Percentiles rank a stretch among this genome's conserved stretches.
Evolutionary conservation across 1,140 invertebrate species (phyloP).

Genomic region (Drosophila kanapiae): DNA sequence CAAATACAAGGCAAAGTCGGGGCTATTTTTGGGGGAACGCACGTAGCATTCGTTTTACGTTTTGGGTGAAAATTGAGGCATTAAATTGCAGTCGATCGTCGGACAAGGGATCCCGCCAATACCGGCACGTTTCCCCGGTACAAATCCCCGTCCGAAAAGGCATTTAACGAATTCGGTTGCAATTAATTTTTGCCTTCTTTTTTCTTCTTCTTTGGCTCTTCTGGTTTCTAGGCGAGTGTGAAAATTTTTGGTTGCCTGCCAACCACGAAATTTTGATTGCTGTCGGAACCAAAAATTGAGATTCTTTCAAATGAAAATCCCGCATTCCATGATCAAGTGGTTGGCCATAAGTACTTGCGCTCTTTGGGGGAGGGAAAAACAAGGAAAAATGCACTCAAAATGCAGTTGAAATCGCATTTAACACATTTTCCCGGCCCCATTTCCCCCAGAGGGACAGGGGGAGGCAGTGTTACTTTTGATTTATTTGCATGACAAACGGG

Average conservation of each 20-base stretch:
- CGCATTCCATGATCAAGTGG: conserved; percentile 48
- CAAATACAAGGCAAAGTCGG: conserved; percentile 27
- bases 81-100: conserved; percentile 58
- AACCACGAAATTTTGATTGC: conserved; percentile 37
- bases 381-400: conserved; percentile 46
- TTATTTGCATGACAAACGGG: conserved; percentile 80
- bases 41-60: conserved; percentile 35
- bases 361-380: background rate
- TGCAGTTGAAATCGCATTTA: conserved; percentile 36
- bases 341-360: background rate
- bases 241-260: conserved; percentile 55
- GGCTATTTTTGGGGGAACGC: conserved; percentile 52
- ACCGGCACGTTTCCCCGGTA: conserved; percentile 28
- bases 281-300: background rate
- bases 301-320: conserved; percentile 31
- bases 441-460: background rate
- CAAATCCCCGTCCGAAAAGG: conserved; percentile 7
- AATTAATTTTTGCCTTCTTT: conserved; percentile 45
- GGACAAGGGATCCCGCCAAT: conserved; percentile 36
- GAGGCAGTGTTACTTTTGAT: conserved; percentile 63
- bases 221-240: conserved; percentile 20
- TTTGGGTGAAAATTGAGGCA: conserved; percentile 49
- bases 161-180: conserved; percentile 66
- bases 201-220: background rate
- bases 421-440: conserved; percentile 31